phyloP scores from a whole-genome alignment of 2,113 vertebrate species.

The Anser brachyrhynchus region DNA sequence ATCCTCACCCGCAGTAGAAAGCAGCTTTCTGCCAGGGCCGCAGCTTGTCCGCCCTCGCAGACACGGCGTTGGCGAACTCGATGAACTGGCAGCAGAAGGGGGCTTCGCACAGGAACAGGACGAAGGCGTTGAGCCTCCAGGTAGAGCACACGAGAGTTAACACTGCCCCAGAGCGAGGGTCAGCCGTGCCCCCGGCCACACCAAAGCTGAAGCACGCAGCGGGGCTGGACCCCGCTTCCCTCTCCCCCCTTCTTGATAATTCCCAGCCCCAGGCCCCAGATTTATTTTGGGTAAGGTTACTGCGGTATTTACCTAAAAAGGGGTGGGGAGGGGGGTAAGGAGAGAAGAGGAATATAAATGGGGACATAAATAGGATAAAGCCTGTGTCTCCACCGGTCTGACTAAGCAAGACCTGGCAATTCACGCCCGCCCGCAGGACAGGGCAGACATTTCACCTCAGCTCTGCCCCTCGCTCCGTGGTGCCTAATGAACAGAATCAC shows the following conservation, averaged over 20 bases:
- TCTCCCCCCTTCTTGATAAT: accelerated
- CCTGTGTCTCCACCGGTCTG: accelerated
- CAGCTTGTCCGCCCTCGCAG: conserved; percentile 83
- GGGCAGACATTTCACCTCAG: neutral
- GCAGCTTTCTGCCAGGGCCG: conserved; percentile 93
- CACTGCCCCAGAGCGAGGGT: neutral
- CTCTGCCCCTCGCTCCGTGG: neutral
- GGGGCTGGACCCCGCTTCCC: accelerated
- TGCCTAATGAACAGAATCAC: neutral
- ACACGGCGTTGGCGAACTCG: conserved; percentile 89
- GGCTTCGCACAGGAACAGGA: conserved; percentile 92
- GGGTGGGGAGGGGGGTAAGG: neutral
- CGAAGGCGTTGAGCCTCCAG: conserved; percentile 87
- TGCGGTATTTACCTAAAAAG: neutral
- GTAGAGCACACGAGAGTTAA: conserved; percentile 11
- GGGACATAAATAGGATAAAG: neutral
- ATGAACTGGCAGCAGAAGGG: conserved; percentile 98
- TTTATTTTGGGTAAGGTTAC: neutral
- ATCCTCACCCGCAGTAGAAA: conserved; percentile 94
- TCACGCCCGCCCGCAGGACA: neutral
- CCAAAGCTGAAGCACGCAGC: accelerated
- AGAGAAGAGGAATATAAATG: neutral
- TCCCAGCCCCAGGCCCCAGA: neutral
- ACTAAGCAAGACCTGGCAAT: neutral
- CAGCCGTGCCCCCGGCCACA: accelerated